A percentile compares a stretch with the other conserved stretches of the same genome.
These are phyloP conservation scores for Sphaerophoria taeniata DNA, from an alignment of 2,888 invertebrate genomes.

Conservation along the genomic window DNA sequence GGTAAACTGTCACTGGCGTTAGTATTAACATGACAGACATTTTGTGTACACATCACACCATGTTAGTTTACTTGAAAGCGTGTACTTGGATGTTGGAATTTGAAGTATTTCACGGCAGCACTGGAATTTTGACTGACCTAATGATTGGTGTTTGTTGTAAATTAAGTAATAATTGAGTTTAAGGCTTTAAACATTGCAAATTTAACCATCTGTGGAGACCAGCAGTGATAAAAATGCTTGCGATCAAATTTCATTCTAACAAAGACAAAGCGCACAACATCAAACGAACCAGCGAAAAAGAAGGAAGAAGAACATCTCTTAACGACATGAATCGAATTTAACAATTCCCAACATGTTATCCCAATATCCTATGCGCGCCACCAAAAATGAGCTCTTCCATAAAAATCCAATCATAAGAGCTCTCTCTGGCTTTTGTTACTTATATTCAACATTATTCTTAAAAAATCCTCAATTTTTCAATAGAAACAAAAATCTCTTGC, in stretches of 20 bases:
- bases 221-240: background rate
- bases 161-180: background rate
- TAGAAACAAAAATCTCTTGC: background rate
- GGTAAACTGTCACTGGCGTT: background rate
- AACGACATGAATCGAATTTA: slow-evolving; percentile 34
- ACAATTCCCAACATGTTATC: slow-evolving; percentile 32
- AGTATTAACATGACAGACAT: slow-evolving; percentile 22
- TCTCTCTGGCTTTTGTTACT: slow-evolving; percentile 43
- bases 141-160: background rate
- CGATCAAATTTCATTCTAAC: slow-evolving; percentile 11
- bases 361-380: slow-evolving; percentile 11
- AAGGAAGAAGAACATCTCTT: background rate
- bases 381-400: slow-evolving; percentile 6
- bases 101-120: background rate
- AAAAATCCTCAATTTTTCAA: slow-evolving; percentile 49
- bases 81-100: slow-evolving; percentile 9
- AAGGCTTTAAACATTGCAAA: too few species aligned
- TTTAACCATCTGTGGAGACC: too few species aligned
- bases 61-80: background rate
- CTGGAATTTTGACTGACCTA: background rate
- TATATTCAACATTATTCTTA: slow-evolving; percentile 11
- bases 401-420: slow-evolving; percentile 58
- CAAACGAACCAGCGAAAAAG: background rate
- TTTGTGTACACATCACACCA: slow-evolving; percentile 6
- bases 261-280: background rate